phyloP scores from a whole-genome alignment of 2,888 invertebrate species.

The Catotricha subobsoleta region DNA sequence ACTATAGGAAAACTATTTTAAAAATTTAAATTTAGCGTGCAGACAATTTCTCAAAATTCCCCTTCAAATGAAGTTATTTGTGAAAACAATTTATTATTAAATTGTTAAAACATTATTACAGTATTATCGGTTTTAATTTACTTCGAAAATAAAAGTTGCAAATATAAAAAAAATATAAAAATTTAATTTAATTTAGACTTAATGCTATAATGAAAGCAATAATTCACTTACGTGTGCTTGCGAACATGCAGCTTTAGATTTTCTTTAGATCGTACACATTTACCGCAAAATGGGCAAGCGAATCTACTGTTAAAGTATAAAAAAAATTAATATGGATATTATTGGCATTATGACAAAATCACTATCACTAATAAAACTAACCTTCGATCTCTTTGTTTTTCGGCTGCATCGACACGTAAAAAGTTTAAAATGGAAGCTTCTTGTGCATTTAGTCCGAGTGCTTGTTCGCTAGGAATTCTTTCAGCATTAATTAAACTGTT shows the following conservation, averaged over 20 bases:
- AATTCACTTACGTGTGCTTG: slow-evolving; percentile 41
- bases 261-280: slow-evolving; percentile 76
- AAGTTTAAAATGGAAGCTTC: slow-evolving; percentile 45
- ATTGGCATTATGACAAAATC: not conserved
- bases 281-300: slow-evolving; percentile 77
- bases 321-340: not conserved
- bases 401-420: slow-evolving; percentile 40
- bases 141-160: too few relatives aligned
- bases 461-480: slow-evolving; percentile 37
- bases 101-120: too few relatives aligned
- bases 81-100: too few relatives aligned
- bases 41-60: too few relatives aligned
- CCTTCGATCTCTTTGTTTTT: slow-evolving; percentile 46
- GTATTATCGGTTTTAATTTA: too few relatives aligned
- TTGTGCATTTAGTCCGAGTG: slow-evolving; percentile 31
- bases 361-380: too few relatives aligned
- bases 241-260: slow-evolving; percentile 73
- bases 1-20: too few relatives aligned
- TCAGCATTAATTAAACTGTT: slow-evolving; percentile 36
- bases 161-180: too few relatives aligned
- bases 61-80: too few relatives aligned
- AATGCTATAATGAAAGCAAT: not conserved
- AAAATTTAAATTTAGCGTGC: too few relatives aligned
- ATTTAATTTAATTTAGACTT: too few relatives aligned
- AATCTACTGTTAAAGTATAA: slow-evolving; percentile 32